Percentiles rank a stretch among this genome's conserved stretches.
These are phyloP conservation scores for Desmodus rotundus DNA, from an alignment of 2,113 vertebrate species.

Conservation along the genomic window DNA sequence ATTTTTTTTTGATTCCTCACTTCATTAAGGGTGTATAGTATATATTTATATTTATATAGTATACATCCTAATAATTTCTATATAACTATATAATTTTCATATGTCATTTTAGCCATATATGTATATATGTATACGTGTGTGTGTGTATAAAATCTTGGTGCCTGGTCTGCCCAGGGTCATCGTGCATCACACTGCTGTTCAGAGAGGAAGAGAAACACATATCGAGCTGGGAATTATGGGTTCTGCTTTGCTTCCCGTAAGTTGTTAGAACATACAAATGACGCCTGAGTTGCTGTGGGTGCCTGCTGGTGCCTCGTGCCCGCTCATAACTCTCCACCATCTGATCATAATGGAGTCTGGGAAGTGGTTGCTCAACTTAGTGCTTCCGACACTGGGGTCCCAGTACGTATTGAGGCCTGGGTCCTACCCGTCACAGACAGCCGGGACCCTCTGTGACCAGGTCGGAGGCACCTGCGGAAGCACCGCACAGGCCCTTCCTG, in stretches of 20 bases:
- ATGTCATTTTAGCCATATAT: too few relatives aligned
- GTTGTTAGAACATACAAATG: background rate
- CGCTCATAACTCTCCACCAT: background rate
- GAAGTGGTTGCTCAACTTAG: background rate
- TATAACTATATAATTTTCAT: background rate
- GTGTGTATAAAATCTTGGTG: background rate
- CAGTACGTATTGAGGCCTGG: background rate
- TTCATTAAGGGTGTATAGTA: background rate
- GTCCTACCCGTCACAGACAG: too few relatives aligned
- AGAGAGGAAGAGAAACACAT: background rate
- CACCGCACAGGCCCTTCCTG: rapidly evolving
- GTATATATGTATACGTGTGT: too few relatives aligned
- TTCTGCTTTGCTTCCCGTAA: background rate
- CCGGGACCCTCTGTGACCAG: background rate
- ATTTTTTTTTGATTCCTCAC: background rate
- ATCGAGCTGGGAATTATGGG: background rate
- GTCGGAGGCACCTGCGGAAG: rapidly evolving
- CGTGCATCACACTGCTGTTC: background rate
- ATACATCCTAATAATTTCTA: background rate
- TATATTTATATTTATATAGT: background rate
- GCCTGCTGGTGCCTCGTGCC: background rate
- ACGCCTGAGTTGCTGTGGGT: background rate
- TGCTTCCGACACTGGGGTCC: background rate
- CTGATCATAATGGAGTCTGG: background rate
- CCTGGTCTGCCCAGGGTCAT: background rate